These are phyloP conservation scores for Bolborhynchus lineola DNA, from an alignment of 2,113 vertebrate species.

Conservation along the genomic window DNA sequence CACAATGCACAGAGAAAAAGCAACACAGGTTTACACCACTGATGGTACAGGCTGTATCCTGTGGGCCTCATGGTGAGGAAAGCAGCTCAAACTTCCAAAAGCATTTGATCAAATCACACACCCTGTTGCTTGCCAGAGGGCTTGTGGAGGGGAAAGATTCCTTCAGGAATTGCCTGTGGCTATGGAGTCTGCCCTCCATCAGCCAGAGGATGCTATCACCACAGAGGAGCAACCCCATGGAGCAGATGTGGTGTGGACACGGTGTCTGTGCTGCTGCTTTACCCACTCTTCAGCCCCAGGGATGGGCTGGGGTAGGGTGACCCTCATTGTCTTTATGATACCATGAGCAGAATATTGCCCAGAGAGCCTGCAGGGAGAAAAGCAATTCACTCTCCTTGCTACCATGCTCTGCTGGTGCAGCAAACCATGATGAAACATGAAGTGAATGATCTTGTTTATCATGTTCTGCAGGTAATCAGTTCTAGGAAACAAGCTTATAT, in stretches of 20 bases:
- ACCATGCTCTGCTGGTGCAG: not conserved
- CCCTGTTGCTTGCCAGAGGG: not conserved
- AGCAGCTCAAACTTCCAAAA: not conserved
- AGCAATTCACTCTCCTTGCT: not conserved
- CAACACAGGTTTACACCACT: not conserved
- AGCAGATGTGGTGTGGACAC: rapidly evolving
- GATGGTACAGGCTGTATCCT: not conserved
- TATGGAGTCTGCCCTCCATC: not conserved
- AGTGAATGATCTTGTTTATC: not conserved
- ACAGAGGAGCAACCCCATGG: not conserved
- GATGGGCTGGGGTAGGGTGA: not conserved
- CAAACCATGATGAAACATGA: not conserved
- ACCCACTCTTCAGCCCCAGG: not conserved
- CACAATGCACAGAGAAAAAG: not conserved
- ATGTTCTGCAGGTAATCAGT: not conserved
- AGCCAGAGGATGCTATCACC: not conserved
- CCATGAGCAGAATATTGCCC: not conserved
- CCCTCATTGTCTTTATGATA: not conserved
- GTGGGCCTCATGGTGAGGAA: not conserved
- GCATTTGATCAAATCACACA: not conserved
- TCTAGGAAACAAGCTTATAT: not conserved
- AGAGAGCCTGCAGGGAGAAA: not conserved
- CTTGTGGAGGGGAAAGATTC: rapidly evolving
- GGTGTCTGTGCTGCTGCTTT: not conserved
- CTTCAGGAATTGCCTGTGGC: not conserved